Base-by-base conservation (phyloP, 2,113 vertebrate species). In the Phainopepla nitens region DNA sequence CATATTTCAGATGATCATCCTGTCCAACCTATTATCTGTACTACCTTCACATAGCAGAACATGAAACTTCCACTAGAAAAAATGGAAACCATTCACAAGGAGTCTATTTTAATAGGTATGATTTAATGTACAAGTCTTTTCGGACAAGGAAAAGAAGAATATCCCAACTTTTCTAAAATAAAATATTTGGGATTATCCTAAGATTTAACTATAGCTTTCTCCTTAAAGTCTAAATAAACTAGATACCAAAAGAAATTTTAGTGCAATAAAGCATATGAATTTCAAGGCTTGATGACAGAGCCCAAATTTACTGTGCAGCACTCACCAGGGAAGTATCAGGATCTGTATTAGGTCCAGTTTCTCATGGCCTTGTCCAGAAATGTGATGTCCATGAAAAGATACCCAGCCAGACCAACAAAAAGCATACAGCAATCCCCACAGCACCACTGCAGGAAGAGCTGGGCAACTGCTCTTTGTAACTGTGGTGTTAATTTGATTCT, bases 21-120 rank as follows among this genome's bases (percentile, higher is more conserved):
- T 79, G 29, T 31, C 25, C 0, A 0, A 50, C 19, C 28, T 50
- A 21, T 28, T 45, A 39, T 7, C 41, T 47, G 7, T 18, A 54
- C n/a, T 76, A 41, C 66, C 13, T 70, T 70, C 53, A 39, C 25
- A 29, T 0, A 93, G 29, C 39, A 87, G 56, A 69, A 73, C 13
- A 23, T 25, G 25, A 81, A 25, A 58, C 27, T 66, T 78, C 13
- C 57, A 23, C 53, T 44, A 51, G 45, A 82, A 88, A 86, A 21
- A 69, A 60, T 1, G 18, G 17, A 68, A 87, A 70, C 1, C 22
- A 62, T 53, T 69, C 42, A 56, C 24, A 61, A 80, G 16, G 13
- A 36, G 8, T 53, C n/a, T 72, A 35, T 23, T 77, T 77, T 35
- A 47, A 31, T 31, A 36, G 10, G 6, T 27, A 15, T 15, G 64